These are phyloP conservation scores for Solenodon paradoxus DNA, from an alignment of 2,113 vertebrate genomes.

Conservation along the genomic window DNA sequence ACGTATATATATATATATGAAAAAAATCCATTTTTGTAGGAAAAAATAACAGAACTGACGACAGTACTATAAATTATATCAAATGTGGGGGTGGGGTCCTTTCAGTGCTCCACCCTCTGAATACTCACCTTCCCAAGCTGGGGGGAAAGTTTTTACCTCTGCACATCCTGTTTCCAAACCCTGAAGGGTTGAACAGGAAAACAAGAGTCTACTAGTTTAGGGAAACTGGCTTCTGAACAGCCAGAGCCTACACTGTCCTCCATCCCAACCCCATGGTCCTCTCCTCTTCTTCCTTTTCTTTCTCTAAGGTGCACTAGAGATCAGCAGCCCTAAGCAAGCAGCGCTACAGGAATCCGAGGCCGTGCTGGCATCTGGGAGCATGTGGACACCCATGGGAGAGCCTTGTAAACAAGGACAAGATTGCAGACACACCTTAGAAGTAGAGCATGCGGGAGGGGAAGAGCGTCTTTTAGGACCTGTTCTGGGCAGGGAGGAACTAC, in stretches of 20 bases:
- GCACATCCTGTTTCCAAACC: not conserved
- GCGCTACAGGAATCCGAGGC: not conserved
- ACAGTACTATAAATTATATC: not conserved
- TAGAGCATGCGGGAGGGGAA: not conserved
- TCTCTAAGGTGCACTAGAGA: not conserved
- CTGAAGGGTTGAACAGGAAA: not conserved
- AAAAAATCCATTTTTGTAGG: too few relatives aligned
- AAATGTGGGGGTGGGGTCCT: not conserved
- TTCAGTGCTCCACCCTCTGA: not conserved
- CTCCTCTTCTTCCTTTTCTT: not conserved
- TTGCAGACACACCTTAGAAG: not conserved
- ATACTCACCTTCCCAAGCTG: not conserved
- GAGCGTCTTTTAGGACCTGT: not conserved
- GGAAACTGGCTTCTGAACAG: not conserved
- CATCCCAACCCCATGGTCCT: fast-evolving
- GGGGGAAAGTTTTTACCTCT: not conserved
- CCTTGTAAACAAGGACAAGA: not conserved
- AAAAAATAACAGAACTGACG: not conserved
- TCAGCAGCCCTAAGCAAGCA: not conserved
- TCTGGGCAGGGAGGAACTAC: not conserved
- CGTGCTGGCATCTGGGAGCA: not conserved
- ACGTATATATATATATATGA: too few relatives aligned
- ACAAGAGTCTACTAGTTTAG: not conserved
- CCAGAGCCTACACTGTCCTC: not conserved
- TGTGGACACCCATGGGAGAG: not conserved